A percentile compares a stretch with the other conserved stretches of the same genome.
These are phyloP conservation scores for Vespertilio murinus DNA, from an alignment of 2,797 vertebrate genomes.

Conservation along the genomic window DNA sequence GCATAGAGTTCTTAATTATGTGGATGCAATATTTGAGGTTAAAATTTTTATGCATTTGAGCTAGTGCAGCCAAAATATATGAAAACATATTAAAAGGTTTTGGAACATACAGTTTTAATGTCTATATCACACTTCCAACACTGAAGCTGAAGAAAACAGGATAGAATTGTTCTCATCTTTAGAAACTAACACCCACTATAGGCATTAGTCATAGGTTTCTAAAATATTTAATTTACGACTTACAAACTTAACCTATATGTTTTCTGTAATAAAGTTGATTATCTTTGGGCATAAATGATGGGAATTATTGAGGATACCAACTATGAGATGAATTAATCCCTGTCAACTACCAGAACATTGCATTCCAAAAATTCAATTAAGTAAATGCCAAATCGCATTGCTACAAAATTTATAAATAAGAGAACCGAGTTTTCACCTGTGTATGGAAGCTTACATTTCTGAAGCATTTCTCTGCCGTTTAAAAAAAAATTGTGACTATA, in stretches of 20 bases:
- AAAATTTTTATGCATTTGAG: not conserved
- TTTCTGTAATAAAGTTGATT: conserved; percentile 26
- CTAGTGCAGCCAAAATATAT: not conserved
- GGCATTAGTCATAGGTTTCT: not conserved
- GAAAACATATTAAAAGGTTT: not conserved
- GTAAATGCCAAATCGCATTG: conserved; percentile 8
- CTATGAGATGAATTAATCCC: not conserved
- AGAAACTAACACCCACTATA: not conserved
- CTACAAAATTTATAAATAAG: conserved; percentile 35
- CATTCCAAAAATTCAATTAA: not conserved
- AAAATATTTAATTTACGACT: conserved; percentile 31
- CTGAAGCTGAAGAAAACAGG: conserved; percentile 9
- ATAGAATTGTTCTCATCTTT: conserved; percentile 8
- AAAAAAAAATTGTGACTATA: not conserved
- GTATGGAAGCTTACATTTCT: not conserved
- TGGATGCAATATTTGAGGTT: not conserved
- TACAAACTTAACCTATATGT: not conserved
- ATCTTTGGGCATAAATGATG: not conserved
- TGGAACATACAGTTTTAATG: not conserved
- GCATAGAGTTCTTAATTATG: not conserved
- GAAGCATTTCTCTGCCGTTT: conserved; percentile 6
- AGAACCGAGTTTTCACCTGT: not conserved
- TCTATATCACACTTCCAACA: not conserved
- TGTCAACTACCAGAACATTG: not conserved
- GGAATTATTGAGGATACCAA: not conserved